Evolutionary conservation across 2,797 vertebrate species (phyloP).

Genomic region (Onychomys arenicola): DNA sequence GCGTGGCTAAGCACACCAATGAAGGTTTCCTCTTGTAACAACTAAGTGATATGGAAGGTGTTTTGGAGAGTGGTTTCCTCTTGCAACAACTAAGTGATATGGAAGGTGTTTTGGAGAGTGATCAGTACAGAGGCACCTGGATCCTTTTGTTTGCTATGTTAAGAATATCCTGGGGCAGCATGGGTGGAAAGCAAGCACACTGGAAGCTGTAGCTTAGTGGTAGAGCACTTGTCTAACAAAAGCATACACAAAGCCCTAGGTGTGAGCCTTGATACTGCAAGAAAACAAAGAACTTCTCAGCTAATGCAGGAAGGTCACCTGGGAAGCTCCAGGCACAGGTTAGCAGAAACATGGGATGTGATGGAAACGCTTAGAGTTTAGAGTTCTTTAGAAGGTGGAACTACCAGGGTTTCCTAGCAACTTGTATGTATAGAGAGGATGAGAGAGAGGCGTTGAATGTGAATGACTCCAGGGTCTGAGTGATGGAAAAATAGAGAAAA

Average conservation of each 20-base stretch:
- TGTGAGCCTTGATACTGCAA: not conserved
- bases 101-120: not conserved
- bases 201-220: not conserved
- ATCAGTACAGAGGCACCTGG: not conserved
- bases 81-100: not conserved
- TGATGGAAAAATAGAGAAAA: not conserved
- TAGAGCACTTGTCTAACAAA: not conserved
- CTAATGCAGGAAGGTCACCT: not conserved
- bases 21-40: not conserved
- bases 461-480: not conserved
- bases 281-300: not conserved
- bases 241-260: not conserved
- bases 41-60: not conserved
- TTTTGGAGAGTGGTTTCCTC: not conserved
- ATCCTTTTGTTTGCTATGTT: not conserved
- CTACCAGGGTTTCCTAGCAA: not conserved
- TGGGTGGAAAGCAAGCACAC: not conserved
- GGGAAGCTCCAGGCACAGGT: not conserved
- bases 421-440: not conserved
- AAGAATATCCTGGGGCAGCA: not conserved
- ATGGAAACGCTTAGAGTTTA: not conserved
- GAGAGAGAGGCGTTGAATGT: not conserved
- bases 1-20: not conserved
- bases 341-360: not conserved
- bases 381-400: not conserved